Base-by-base conservation (phyloP, 1,140 invertebrate species). In the Eciton burchellii region DNA sequence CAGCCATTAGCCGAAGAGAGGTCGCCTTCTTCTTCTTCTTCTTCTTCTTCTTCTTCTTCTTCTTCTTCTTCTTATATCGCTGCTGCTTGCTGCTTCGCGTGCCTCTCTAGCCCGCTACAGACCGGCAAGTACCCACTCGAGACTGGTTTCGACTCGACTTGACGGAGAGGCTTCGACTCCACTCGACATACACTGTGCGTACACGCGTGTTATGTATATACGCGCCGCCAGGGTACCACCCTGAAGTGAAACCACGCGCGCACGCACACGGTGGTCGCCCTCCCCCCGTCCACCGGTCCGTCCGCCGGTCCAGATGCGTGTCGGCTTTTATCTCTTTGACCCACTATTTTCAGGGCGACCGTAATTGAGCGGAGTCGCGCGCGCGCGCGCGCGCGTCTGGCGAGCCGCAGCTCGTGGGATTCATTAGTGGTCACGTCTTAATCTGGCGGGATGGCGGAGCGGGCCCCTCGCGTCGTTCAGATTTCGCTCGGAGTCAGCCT, bases 121-220 rank as follows among this genome's bases (percentile, higher is more conserved):
- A 84, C 70, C n/a, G n/a, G 65, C 19, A 47, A 68, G 62, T 79
- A 56, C 12, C 77, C 43, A 81, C 77, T 81, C 60, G 24, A 73
- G 77, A 81, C 77, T 81, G 77, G 77, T 81, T 81, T 81, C 77
- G 60, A 74, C 57, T 62, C 68, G 57, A 79, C 21, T 21, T 0
- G 12, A 66, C 45, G 41, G 41, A 4, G 19, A 81, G 66, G 43
- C 41, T 12, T 26, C 19, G 49, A 59, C 26, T 57, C 63, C 47
- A 43, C 43, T 74, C 29, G 52, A 16, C n/a, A 41, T 35, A 2
- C 35, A 35, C 35, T 47, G 47, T 43, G 11, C 45, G 63, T 66
- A 35, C 14, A 35, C 29, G 35, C 6, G 35, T 35, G 2, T 35
- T 35, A 35, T 35, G 35, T 35, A 6, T 52, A 24, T 66, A 26